Base-by-base conservation (phyloP, 1,140 invertebrate species). In the Theocolax elegans region DNA sequence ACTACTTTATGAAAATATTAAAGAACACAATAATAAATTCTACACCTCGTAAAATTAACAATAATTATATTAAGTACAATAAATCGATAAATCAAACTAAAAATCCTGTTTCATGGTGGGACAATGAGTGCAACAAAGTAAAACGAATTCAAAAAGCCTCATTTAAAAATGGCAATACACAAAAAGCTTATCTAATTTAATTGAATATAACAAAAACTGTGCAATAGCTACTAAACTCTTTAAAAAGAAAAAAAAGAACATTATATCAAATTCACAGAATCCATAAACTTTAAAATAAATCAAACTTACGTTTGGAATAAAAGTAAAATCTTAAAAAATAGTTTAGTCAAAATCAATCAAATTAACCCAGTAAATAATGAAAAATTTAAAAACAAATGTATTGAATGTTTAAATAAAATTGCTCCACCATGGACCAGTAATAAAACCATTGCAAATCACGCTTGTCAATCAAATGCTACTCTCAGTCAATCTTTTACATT, bases 31-130 rank as follows among this genome's bases (percentile, higher is more conserved):
- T 49, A 0, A n/a, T 1, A 3, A 1, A 3, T 2, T 23, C 7
- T 25, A 21, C 19, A 10, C 35, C 54, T 1, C 13, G 12, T 1
- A 38, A 25, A 44, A 23, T 12, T 1, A 10, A 25, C 13, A 6
- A 9, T 21, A 17, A 13, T 1, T 27, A 25, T 21, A 44, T 23
- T n/a, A 59, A 59, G 23, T 31, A 12, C 12, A 10, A n/a, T n/a
- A n/a, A n/a, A n/a, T n/a, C n/a, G n/a, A n/a, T n/a, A n/a, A n/a
- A 35, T 19, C 35, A 13, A 42, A 13, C 9, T 17, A 27, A n/a
- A 25, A 60, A 60, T 17, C 58, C 38, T 44, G 58, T 46, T 8
- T 17, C 46, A 0, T 63, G 60, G 60, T 63, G 60, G 60, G 40
- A 63, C n/a, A 7, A 1, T 1, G 46, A 63, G 2, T 63, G 46